Evolutionary conservation across 2,113 vertebrate genomes (phyloP).

Genomic region (Oenanthe melanoleuca): DNA sequence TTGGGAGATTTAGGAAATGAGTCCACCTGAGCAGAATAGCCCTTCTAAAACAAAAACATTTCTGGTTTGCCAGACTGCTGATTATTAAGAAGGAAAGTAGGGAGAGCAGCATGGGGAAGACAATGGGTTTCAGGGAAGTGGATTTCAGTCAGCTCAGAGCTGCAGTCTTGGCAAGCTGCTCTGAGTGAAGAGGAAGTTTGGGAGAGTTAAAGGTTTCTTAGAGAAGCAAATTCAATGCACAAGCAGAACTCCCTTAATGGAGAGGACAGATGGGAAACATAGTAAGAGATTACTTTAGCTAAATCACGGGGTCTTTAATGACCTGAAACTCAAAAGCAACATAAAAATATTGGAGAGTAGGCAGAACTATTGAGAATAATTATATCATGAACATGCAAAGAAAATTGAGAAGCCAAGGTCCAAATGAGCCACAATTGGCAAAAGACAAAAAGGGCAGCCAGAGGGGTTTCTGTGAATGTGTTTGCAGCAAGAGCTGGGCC

Average conservation of each 20-base stretch:
- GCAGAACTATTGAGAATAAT: background rate
- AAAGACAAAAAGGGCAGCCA: conserved; percentile 26
- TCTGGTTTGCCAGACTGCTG: background rate
- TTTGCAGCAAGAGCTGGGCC: conserved; percentile 24
- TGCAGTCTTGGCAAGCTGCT: background rate
- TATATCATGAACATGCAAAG: conserved; percentile 19
- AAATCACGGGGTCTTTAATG: background rate
- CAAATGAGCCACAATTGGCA: conserved; percentile 45
- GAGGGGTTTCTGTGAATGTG: conserved; percentile 13
- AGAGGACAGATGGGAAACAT: conserved; percentile 38
- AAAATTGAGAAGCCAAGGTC: conserved; percentile 37
- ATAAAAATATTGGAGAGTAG: conserved; percentile 11
- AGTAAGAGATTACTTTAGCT: conserved; percentile 28
- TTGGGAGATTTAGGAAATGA: background rate
- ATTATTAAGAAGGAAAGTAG: background rate
- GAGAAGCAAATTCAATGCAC: conserved; percentile 7
- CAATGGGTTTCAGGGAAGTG: background rate
- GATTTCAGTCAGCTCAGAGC: background rate
- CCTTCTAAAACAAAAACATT: background rate
- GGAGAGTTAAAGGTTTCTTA: conserved; percentile 6
- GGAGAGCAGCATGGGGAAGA: background rate
- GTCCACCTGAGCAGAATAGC: background rate
- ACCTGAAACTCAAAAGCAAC: conserved; percentile 41
- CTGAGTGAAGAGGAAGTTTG: background rate
- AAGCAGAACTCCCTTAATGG: conserved; percentile 31